phyloP scores from a whole-genome alignment of 2,113 vertebrate genomes.

The Rhinoptilus africanus region DNA sequence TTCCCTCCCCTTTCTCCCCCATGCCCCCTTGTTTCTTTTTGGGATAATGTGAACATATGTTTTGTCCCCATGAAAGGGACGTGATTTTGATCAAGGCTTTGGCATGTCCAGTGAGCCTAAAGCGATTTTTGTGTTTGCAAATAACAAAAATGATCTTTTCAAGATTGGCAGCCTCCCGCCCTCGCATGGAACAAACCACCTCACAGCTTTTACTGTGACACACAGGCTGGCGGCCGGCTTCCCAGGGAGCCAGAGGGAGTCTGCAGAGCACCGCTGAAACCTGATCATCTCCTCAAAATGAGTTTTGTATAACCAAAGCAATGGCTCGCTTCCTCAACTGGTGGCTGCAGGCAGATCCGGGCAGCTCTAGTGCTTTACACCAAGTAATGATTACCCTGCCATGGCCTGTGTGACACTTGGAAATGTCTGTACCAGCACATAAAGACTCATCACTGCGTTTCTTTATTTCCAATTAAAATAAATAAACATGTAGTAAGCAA shows the following conservation, averaged over 20 bases:
- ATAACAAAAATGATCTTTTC: constrained; percentile 8
- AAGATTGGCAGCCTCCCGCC: not conserved
- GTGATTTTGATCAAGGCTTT: constrained; percentile 59
- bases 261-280: not conserved
- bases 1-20: not conserved
- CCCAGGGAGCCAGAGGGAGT: not conserved
- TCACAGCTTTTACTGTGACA: not conserved
- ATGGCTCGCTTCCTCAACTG: not conserved
- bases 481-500: not conserved
- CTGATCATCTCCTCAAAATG: not conserved
- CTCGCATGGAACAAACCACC: not conserved
- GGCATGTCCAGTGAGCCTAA: constrained; percentile 10
- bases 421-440: not conserved
- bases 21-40: constrained; percentile 6
- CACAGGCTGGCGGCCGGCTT: not conserved
- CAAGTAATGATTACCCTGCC: not conserved
- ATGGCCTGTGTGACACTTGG: not conserved
- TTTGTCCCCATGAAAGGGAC: constrained; percentile 36
- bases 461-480: not conserved
- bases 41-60: constrained; percentile 40
- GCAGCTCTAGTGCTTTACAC: not conserved
- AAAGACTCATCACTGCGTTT: not conserved
- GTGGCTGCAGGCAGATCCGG: not conserved
- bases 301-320: not conserved
- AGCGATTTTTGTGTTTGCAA: constrained; percentile 43